Base-by-base conservation (phyloP, 2,888 invertebrate genomes). In the Aethes cnicana region DNA sequence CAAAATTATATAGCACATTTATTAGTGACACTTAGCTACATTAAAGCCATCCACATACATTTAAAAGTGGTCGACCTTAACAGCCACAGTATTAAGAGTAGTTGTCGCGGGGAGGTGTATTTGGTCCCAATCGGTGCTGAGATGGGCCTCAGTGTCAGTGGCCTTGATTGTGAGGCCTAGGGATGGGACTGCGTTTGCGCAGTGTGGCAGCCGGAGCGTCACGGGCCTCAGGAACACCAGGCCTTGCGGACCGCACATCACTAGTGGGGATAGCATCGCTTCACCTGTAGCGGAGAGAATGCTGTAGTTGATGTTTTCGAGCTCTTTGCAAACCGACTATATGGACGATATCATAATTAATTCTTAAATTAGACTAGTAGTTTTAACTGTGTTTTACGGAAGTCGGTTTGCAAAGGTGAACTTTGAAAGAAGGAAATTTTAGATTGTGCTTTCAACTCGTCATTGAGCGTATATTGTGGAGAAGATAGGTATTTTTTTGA, bases 211-310 rank as follows among this genome's bases (percentile, higher is more conserved):
- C 62, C 96, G 93, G 47, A 98, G 92, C 68, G 98, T 97, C 70
- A 98, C 97, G 43, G 98, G 97, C 75, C 94, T 92, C 54, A 93
- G 87, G 89, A 98, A 98, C 81, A 95, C 94, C 62, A 97, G 92
- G 61, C 98, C 95, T 88, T 97, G 97, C 16, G 98, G 98, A 56
- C 98, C 98, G 90, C 98, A 98, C 96, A 98, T 97, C 72, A 98
- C 97, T 70, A 98, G 91, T 54, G 98, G 98, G 69, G 97, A 97
- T 68, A 98, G 91, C 92, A 98, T 93, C 58, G 96, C 96, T 92
- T 98, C 98, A 93, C 97, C 97, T 97, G 74, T 62, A 57, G 26
- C 9, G 39, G 25, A 46, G 33, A 8, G 39, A 0, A 3, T 12
- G 1, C 48, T 47, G 28, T 9, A 47, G 14, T 35, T 23, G 17